Evolutionary conservation across 2,797 vertebrate genomes (phyloP).

Genomic region (Xiphophorus birchmanni): DNA sequence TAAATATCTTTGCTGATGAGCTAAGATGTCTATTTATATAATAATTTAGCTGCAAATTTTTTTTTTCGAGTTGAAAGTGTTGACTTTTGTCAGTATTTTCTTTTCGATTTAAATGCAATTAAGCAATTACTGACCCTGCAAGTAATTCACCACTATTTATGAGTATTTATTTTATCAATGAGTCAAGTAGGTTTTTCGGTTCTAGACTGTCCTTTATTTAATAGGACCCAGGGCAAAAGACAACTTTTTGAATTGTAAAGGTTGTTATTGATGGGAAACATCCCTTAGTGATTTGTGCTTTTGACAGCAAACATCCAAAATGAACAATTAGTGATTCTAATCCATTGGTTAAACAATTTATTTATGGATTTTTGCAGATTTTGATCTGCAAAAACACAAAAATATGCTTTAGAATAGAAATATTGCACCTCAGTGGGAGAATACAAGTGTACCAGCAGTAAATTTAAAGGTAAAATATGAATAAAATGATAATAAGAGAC

Average conservation of each 20-base stretch:
- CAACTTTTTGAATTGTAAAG: neutral
- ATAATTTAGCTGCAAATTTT: too few relatives aligned
- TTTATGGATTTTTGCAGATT: neutral
- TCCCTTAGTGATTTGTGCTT: neutral
- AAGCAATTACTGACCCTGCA: neutral
- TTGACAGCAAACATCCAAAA: neutral
- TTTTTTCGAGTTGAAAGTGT: too few relatives aligned
- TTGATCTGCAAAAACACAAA: neutral
- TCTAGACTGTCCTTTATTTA: too few relatives aligned
- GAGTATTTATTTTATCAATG: neutral
- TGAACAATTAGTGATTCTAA: neutral
- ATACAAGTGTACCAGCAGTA: neutral
- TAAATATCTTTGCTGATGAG: too few relatives aligned
- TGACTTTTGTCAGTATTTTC: too few relatives aligned
- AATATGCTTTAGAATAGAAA: neutral
- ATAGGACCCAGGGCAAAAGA: neutral
- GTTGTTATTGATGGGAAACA: neutral
- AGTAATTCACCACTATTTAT: neutral
- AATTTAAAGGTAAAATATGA: neutral
- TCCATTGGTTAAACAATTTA: neutral
- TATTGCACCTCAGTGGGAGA: neutral
- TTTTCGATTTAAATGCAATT: too few relatives aligned
- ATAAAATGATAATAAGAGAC: neutral
- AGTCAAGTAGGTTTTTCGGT: neutral
- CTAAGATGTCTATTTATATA: too few relatives aligned